A percentile compares a stretch with the other conserved stretches of the same genome.
These are phyloP conservation scores for Nibea albiflora DNA, from an alignment of 2,113 vertebrate species.

Conservation along the genomic window DNA sequence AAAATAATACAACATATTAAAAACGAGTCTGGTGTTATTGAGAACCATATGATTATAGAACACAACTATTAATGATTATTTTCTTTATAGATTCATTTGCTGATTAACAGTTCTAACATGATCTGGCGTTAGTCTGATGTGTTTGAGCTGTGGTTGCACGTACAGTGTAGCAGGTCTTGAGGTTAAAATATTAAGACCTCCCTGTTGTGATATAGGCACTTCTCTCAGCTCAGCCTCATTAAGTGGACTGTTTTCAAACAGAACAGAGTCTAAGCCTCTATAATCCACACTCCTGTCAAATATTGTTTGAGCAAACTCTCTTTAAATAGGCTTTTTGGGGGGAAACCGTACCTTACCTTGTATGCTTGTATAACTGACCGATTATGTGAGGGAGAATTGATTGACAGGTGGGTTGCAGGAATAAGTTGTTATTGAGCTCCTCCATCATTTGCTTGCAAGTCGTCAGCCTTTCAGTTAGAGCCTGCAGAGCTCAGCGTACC, in stretches of 20 bases:
- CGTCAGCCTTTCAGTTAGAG: conserved; percentile 22
- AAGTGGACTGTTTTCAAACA: conserved; percentile 58
- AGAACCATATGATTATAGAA: too few relatives aligned
- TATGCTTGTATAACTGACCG: conserved; percentile 56
- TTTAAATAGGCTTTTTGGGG: conserved; percentile 39
- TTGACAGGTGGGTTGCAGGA: conserved; percentile 75
- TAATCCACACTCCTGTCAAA: conserved; percentile 48
- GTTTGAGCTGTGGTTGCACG: neutral
- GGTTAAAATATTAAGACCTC: conserved; percentile 78
- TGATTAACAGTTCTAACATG: neutral
- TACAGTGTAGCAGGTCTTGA: conserved; percentile 74
- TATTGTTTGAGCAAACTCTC: conserved; percentile 48
- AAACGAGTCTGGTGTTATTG: too few relatives aligned
- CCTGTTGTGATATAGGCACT: conserved; percentile 61
- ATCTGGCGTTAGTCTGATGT: neutral
- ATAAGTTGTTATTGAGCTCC: conserved; percentile 75
- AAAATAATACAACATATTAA: too few relatives aligned
- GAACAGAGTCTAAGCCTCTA: conserved; percentile 42
- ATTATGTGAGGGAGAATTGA: conserved; percentile 40
- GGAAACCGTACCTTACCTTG: conserved; percentile 6
- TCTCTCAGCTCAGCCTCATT: conserved; percentile 44
- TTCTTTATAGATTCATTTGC: neutral
- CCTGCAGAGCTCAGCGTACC: conserved; percentile 5
- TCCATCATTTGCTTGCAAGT: conserved; percentile 35
- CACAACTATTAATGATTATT: neutral